Conservation (phyloP, 1,140 invertebrate species). For the Trichogramma pretiosum region DNA sequence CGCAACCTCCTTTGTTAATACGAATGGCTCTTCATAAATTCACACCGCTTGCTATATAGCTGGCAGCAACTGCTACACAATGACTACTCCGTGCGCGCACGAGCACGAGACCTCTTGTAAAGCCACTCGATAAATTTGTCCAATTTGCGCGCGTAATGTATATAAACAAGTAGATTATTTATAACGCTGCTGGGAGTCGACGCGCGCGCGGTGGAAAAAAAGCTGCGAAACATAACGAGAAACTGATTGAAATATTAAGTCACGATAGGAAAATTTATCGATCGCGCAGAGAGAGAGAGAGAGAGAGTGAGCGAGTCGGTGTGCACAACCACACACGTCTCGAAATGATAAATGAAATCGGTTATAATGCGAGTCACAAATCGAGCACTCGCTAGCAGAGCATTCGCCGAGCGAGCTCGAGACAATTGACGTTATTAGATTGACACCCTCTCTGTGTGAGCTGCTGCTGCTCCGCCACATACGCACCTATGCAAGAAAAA, state of each 20-base stretch:
- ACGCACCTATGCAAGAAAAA: neutral
- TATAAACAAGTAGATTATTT: neutral
- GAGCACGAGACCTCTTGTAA: too few species aligned
- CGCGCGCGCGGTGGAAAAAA: neutral
- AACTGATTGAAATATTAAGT: conserved; percentile 10
- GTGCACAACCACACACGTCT: too few species aligned
- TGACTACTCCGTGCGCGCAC: neutral
- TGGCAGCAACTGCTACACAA: too few species aligned
- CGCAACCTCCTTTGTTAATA: neutral
- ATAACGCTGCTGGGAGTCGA: neutral
- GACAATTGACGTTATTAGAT: conserved; percentile 48
- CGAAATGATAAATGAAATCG: conserved; percentile 13
- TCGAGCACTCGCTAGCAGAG: conserved; percentile 36
- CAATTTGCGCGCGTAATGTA: too few species aligned
- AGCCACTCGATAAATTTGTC: conserved; percentile 3
- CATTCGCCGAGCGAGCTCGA: conserved; percentile 32
- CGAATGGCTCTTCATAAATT: conserved; percentile 2
- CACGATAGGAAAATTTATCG: conserved; percentile 7
- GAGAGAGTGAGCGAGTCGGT: too few species aligned
- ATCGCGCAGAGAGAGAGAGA: neutral
- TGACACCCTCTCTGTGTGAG: conserved; percentile 40
- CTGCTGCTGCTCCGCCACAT: too few species aligned
- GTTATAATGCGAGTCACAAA: neutral
- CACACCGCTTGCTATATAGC: neutral
- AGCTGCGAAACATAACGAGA: neutral